Conservation (phyloP, 2,113 vertebrate species). For the Lycocorax pyrrhopterus region DNA sequence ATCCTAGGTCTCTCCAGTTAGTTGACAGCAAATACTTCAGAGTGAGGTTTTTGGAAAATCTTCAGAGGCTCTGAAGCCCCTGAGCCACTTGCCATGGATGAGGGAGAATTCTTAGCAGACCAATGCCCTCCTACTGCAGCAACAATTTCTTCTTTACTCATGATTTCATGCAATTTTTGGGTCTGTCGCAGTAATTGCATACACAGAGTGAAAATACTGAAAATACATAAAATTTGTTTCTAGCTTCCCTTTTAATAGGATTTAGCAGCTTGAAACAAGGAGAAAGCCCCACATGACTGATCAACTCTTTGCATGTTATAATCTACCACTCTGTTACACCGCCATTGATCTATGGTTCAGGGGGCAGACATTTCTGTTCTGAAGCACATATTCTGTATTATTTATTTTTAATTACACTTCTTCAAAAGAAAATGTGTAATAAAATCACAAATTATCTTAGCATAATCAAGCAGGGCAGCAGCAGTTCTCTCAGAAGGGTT, state of each 20-base stretch:
- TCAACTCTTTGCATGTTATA: background rate
- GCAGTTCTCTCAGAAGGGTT: background rate
- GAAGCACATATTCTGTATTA: background rate
- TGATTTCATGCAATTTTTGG: background rate
- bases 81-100: background rate
- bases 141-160: background rate
- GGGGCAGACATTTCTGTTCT: background rate
- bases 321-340: background rate
- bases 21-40: background rate
- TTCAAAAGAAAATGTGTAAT: background rate
- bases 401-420: background rate
- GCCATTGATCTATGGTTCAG: background rate
- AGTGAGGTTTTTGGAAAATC: background rate
- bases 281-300: background rate
- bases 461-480: background rate
- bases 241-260: background rate
- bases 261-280: constrained; percentile 3
- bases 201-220: background rate
- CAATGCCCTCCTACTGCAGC: background rate
- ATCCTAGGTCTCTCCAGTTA: background rate
- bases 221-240: background rate
- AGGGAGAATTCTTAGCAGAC: background rate
- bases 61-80: background rate
- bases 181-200: background rate
- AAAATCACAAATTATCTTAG: background rate